Conservation (phyloP, 2,113 vertebrate species). For the Grammomys dolichurus region DNA sequence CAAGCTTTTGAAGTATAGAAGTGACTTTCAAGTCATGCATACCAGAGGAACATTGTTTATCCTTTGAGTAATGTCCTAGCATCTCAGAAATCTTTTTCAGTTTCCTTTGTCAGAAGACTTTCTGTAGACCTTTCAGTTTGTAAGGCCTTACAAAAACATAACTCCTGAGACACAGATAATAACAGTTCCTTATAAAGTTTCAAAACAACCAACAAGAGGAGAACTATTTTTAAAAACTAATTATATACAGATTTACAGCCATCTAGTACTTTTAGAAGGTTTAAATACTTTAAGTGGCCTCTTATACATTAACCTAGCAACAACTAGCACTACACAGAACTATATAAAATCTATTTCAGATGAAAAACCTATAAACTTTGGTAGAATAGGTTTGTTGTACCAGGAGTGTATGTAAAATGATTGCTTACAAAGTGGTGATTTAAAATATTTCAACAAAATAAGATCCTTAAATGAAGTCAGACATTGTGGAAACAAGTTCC, state of each 20-base stretch:
- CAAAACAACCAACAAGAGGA: too few species aligned
- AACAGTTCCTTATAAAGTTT: too few species aligned
- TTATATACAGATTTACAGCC: too few species aligned
- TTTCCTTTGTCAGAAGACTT: too few species aligned
- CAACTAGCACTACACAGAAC: not conserved
- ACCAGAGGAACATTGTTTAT: too few species aligned
- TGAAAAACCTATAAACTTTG: not conserved
- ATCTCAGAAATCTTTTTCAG: not conserved
- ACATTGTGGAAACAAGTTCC: not conserved
- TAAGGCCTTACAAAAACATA: too few species aligned
- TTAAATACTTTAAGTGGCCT: not conserved
- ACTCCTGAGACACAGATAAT: too few species aligned
- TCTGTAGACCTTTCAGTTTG: too few species aligned
- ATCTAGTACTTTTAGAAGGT: not conserved
- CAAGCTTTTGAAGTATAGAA: not conserved
- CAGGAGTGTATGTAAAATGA: not conserved
- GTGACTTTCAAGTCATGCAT: not conserved
- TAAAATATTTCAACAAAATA: not conserved
- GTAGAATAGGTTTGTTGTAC: not conserved
- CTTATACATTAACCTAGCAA: too few species aligned
- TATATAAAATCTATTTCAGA: not conserved
- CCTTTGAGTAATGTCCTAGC: not conserved
- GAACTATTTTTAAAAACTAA: too few species aligned
- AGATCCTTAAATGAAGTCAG: not conserved
- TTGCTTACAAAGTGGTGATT: not conserved